Evolutionary conservation across 2,888 invertebrate genomes (phyloP).

Genomic region (Cheilosia pagana): DNA sequence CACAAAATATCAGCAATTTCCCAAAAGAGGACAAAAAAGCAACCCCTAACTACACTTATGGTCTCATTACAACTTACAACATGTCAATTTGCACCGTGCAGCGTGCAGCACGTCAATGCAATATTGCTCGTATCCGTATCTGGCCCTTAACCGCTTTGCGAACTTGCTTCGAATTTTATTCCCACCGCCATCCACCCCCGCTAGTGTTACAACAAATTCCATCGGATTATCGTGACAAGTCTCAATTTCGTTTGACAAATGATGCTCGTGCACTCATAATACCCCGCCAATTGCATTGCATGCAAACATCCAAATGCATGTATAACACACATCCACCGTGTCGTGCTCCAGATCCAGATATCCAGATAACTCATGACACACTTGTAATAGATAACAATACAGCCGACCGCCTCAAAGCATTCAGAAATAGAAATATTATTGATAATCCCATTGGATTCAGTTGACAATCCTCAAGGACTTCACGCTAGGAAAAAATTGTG

Average conservation of each 20-base stretch:
- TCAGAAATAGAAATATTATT: constrained; percentile 67
- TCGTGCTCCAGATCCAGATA: constrained; percentile 8
- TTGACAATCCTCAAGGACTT: constrained; percentile 62
- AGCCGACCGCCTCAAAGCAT: constrained; percentile 16
- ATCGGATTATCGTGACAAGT: constrained; percentile 64
- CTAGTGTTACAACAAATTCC: constrained; percentile 18
- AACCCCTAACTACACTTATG: background rate
- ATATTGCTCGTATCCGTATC: constrained; percentile 23
- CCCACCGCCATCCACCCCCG: background rate
- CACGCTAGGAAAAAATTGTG: background rate
- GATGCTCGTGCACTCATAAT: constrained; percentile 27
- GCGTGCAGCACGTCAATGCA: constrained; percentile 61
- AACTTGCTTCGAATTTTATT: constrained; percentile 8
- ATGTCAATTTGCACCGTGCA: constrained; percentile 43
- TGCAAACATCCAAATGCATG: constrained; percentile 36
- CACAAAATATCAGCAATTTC: background rate
- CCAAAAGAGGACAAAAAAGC: background rate
- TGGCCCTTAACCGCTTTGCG: constrained; percentile 28
- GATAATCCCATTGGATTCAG: constrained; percentile 60
- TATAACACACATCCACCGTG: background rate
- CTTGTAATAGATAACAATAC: constrained; percentile 52
- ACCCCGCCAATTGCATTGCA: constrained; percentile 50
- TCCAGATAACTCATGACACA: constrained; percentile 45
- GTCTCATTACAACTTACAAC: constrained; percentile 19
- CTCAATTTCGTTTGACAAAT: constrained; percentile 66